phyloP scores from a whole-genome alignment of 2,113 vertebrate species.

The Eulemur rufifrons region DNA sequence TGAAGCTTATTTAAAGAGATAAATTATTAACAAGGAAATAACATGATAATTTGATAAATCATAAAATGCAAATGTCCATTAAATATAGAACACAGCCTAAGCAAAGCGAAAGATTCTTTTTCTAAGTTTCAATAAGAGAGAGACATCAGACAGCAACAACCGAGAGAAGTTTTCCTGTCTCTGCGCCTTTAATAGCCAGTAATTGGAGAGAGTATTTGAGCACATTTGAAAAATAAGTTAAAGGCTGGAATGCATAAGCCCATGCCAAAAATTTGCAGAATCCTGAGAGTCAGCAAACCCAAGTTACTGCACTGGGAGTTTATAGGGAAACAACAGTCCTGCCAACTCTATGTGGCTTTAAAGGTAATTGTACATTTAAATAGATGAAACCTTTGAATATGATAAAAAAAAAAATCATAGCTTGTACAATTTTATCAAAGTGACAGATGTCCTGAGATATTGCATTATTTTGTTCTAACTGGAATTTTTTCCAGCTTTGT shows the following conservation, averaged over 20 bases:
- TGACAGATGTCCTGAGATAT: background rate
- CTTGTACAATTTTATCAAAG: slow-evolving; percentile 1
- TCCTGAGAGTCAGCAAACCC: slow-evolving; percentile 32
- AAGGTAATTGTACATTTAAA: slow-evolving; percentile 29
- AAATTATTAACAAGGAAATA: background rate
- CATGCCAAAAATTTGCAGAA: slow-evolving; percentile 22
- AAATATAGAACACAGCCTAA: background rate
- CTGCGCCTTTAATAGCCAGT: background rate
- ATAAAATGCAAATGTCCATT: background rate
- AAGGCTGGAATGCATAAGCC: slow-evolving; percentile 2
- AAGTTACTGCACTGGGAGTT: background rate
- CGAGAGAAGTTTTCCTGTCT: background rate
- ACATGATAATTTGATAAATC: background rate
- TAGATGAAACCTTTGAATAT: slow-evolving; percentile 36
- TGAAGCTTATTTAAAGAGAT: background rate
- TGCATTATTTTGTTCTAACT: slow-evolving; percentile 47
- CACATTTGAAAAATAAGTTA: slow-evolving; percentile 45
- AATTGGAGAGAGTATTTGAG: slow-evolving; percentile 8
- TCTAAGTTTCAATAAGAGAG: background rate
- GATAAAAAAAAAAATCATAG: slow-evolving; percentile 25
- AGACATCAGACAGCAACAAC: background rate
- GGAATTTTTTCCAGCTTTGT: slow-evolving; percentile 15
- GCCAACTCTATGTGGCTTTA: background rate
- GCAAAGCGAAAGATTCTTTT: slow-evolving; percentile 6
- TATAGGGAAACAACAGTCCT: background rate